Base-by-base conservation (phyloP, 2,797 vertebrate genomes). In the Channallabes apus region DNA sequence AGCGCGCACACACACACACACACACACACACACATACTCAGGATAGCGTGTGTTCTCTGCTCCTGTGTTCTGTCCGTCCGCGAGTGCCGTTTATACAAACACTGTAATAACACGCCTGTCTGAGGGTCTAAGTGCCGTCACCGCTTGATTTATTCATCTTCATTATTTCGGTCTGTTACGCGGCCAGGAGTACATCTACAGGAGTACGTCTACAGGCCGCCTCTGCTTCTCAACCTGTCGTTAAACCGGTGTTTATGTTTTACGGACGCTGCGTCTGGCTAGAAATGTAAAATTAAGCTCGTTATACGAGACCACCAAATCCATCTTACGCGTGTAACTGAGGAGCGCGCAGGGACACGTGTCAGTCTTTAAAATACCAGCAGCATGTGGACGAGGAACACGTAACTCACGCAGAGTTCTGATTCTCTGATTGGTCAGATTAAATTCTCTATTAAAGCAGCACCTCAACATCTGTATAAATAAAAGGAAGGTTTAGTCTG, bases 81-180 rank as follows among this genome's bases (percentile, higher is more conserved):
- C 80, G 17, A 32, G 79, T 35, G 29, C 65, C 46, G 56, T 82
- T 82, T n/a, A 56, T 29, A 51, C 46, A 69, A 58, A 68, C 27
- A 27, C 46, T 82, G 46, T 56, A 82, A 69, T 68, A 69, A 69
- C 35, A 82, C 65, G 24, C n/a, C 79, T 67, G 62, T 46, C 61
- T 80, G n/a, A 69, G 27, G 56, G 51, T 20, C 18, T 14, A 35
- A 69, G 29, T 35, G 29, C 65, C 68, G 72, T 67, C 79, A 79
- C 51, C 24, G 20, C 64, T 62, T 82, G 75, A 86, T 85, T 85
- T 81, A 81, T 80, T 80, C 80, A 71, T 62, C 56, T 71, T 84
- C 83, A 62, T 85, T 84, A 79, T 24, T 85, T 32, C 67, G 64
- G 78, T 20, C 75, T 56, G 84, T 80, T 58, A 80, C 80, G 58